Conservation (phyloP, 2,888 invertebrate species). For the Omphaloscelis lunosa region DNA sequence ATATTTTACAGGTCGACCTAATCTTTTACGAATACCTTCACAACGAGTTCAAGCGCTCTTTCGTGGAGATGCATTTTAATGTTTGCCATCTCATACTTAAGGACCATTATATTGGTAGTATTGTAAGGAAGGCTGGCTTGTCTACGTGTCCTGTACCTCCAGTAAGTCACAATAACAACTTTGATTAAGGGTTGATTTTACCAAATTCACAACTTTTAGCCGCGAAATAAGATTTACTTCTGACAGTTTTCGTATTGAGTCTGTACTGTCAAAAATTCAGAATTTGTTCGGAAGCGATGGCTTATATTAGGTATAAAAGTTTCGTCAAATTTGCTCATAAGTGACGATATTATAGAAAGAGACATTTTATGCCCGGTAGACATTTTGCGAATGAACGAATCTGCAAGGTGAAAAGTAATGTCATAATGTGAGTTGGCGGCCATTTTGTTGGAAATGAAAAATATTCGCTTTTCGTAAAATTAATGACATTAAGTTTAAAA, state of each 20-base stretch:
- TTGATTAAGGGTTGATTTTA: neutral
- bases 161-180: slow-evolving; percentile 24
- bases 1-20: slow-evolving; percentile 55
- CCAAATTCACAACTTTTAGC: too few species aligned
- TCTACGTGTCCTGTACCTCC: slow-evolving; percentile 41
- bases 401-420: too few species aligned
- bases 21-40: slow-evolving; percentile 68
- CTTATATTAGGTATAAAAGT: too few species aligned
- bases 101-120: slow-evolving; percentile 59
- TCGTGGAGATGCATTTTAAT: slow-evolving; percentile 68
- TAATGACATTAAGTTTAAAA: too few species aligned
- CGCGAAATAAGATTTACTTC: too few species aligned
- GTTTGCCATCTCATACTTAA: slow-evolving; percentile 70
- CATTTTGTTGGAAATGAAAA: neutral
- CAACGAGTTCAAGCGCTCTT: slow-evolving; percentile 70
- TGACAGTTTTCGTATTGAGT: too few species aligned
- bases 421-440: too few species aligned
- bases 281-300: too few species aligned
- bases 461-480: neutral
- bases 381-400: too few species aligned
- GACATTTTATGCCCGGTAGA: too few species aligned
- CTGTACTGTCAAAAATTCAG: too few species aligned
- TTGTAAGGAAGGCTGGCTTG: slow-evolving; percentile 39
- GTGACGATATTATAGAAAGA: neutral
- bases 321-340: too few species aligned